Conservation (phyloP, 2,113 vertebrate species). For the Podarcis muralis region DNA sequence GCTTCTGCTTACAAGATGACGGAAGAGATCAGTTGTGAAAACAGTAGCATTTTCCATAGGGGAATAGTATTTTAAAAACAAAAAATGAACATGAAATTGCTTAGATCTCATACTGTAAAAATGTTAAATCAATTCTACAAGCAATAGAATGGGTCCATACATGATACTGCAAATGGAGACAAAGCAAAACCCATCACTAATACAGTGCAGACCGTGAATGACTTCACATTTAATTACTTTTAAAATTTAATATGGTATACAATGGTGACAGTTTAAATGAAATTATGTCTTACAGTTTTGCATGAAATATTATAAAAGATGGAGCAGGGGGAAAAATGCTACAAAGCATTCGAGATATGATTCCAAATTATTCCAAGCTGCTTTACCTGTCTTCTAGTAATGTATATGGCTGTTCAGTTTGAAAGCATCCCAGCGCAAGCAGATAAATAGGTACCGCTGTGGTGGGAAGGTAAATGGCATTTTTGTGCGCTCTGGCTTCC, state of each 20-base stretch:
- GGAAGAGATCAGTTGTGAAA: not conserved
- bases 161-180: not conserved
- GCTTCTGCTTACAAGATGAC: not conserved
- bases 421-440: no score
- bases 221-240: not conserved
- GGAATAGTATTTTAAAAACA: not conserved
- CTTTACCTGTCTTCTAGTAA: not conserved
- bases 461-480: no score
- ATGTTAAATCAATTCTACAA: not conserved
- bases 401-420: not conserved
- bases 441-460: no score
- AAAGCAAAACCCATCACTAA: not conserved
- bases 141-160: not conserved
- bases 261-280: conserved; percentile 21
- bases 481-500: no score
- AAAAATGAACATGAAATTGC: not conserved
- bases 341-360: conserved; percentile 20
- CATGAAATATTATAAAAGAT: not conserved
- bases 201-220: not conserved
- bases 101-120: not conserved
- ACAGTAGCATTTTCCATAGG: not conserved
- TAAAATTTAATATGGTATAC: not conserved
- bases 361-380: conserved; percentile 10
- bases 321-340: conserved; percentile 24
- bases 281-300: conserved; percentile 27